A percentile compares a stretch with the other conserved stretches of the same genome.
These are phyloP conservation scores for Myotis davidii DNA, from an alignment of 2,113 vertebrate genomes.

Conservation along the genomic window DNA sequence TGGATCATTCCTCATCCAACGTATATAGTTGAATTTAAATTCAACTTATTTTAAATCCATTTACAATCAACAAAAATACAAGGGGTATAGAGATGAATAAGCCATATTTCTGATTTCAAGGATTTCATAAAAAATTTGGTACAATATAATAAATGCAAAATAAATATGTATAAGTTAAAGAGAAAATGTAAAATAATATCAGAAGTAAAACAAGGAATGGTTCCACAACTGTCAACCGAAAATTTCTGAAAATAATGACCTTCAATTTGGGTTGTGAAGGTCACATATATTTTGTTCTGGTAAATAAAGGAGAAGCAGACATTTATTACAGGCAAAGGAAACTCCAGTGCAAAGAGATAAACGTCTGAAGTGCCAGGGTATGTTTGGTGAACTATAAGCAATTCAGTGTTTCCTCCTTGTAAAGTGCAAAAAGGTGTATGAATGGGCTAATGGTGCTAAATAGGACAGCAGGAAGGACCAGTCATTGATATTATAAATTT, in stretches of 20 bases:
- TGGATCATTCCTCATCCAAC: background rate
- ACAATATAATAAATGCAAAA: background rate
- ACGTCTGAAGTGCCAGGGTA: constrained; percentile 46
- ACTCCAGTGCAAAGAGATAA: constrained; percentile 16
- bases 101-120: background rate
- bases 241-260: background rate
- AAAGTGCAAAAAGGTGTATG: background rate
- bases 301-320: constrained; percentile 34
- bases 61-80: background rate
- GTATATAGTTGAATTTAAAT: background rate
- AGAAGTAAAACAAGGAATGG: background rate
- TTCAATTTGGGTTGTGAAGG: background rate
- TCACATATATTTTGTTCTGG: background rate
- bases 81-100: background rate
- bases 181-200: background rate
- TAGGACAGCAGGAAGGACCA: background rate
- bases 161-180: background rate
- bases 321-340: constrained; percentile 1
- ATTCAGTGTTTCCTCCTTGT: background rate
- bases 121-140: background rate
- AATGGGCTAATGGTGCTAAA: background rate
- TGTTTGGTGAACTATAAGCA: background rate
- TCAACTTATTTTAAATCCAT: background rate
- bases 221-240: background rate
- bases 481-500: background rate